Percentiles rank a stretch among this genome's conserved stretches.
These are phyloP conservation scores for Tachuris rubrigastra DNA, from an alignment of 2,113 vertebrate genomes.

Conservation along the genomic window DNA sequence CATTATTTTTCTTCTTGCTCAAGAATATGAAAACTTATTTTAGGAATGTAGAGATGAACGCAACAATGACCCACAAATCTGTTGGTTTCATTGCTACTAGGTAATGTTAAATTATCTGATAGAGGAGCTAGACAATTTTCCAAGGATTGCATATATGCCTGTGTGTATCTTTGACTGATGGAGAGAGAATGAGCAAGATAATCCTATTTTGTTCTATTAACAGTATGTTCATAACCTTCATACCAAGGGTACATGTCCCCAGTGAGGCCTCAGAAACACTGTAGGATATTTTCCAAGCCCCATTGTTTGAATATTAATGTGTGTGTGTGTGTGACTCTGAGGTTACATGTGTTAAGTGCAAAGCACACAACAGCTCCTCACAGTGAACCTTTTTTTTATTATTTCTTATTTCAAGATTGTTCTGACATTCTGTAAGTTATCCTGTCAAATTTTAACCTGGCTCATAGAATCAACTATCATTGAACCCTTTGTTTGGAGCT, in stretches of 20 bases:
- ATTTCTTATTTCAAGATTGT: background rate
- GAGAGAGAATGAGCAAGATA: background rate
- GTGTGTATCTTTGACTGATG: background rate
- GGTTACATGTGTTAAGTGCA: background rate
- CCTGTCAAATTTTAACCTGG: background rate
- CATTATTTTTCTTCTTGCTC: background rate
- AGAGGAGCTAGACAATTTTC: background rate
- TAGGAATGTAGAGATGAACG: background rate
- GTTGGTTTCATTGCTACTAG: background rate
- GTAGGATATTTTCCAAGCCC: background rate
- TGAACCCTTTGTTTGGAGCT: background rate
- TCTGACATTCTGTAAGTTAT: background rate
- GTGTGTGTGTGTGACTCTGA: background rate
- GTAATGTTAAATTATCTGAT: background rate
- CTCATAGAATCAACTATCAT: background rate
- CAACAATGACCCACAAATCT: background rate
- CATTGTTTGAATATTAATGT: background rate
- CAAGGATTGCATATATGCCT: background rate
- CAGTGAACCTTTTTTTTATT: background rate
- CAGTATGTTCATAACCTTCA: background rate
- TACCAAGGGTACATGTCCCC: background rate
- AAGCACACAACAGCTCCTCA: background rate
- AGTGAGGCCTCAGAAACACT: background rate
- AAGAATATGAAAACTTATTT: background rate
- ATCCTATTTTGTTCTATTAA: background rate